Evolutionary conservation across 1,140 invertebrate species (phyloP).

Genomic region (Hyposmocoma kahamanoa): DNA sequence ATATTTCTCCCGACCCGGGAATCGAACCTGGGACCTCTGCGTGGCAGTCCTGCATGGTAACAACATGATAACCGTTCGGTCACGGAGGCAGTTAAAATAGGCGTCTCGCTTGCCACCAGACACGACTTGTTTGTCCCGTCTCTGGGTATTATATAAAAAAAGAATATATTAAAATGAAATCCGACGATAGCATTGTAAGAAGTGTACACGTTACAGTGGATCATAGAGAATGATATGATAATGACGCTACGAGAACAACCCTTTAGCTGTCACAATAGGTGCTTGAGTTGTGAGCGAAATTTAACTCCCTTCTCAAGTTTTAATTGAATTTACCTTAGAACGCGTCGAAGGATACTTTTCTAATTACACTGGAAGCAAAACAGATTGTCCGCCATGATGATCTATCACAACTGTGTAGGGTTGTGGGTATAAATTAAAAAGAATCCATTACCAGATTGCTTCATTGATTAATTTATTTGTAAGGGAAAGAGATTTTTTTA

Average conservation of each 20-base stretch:
- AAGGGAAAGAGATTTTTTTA: neutral
- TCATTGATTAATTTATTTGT: neutral
- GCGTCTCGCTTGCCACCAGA: no score
- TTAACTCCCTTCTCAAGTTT: conserved; percentile 29
- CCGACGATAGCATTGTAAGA: neutral
- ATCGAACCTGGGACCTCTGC: no score
- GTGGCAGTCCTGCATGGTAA: no score
- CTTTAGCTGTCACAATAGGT: conserved; percentile 4
- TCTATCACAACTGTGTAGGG: neutral
- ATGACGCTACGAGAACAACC: no score
- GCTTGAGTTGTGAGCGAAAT: conserved; percentile 9
- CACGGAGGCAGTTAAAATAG: no score
- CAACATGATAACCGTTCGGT: no score
- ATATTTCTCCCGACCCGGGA: no score
- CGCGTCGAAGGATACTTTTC: conserved; percentile 37
- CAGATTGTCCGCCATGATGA: neutral
- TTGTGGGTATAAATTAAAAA: neutral
- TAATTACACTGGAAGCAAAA: conserved; percentile 31
- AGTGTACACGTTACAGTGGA: conserved; percentile 8
- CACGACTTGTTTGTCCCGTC: no score
- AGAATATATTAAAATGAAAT: neutral
- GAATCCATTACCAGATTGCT: neutral
- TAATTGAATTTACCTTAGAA: conserved; percentile 42
- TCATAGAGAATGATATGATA: no score
- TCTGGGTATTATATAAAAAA: neutral